phyloP scores from a whole-genome alignment of 2,113 vertebrate species.

The Semnornis frantzii region DNA sequence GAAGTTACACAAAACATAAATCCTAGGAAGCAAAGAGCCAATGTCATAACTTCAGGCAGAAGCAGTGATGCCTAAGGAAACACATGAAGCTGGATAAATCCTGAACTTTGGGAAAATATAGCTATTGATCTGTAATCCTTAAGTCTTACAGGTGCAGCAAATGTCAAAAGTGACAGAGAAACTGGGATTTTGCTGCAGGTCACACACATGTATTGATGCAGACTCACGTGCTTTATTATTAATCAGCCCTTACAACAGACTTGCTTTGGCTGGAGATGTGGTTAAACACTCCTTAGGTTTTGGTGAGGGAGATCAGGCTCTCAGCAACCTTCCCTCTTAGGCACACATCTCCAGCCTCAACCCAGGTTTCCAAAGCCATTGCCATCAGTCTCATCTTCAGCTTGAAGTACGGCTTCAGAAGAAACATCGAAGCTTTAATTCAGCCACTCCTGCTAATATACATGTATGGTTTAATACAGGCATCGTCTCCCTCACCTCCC shows the following conservation, averaged over 20 bases:
- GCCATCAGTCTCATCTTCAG: not conserved
- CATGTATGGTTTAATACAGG: conserved; percentile 56
- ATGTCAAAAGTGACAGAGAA: not conserved
- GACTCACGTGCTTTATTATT: not conserved
- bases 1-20: not conserved
- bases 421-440: not conserved
- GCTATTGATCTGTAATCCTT: not conserved
- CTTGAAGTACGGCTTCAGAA: not conserved
- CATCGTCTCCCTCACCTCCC: conserved; percentile 81
- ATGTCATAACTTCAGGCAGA: not conserved
- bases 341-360: not conserved
- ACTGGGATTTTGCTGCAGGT: not conserved
- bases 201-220: not conserved
- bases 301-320: not conserved
- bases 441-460: not conserved
- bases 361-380: not conserved
- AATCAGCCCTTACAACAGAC: not conserved
- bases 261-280: not conserved
- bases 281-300: not conserved
- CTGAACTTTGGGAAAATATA: not conserved
- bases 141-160: not conserved
- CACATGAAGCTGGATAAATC: not conserved
- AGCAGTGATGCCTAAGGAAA: not conserved
- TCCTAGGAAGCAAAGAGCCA: not conserved
- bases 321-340: not conserved